Evolutionary conservation across 2,888 invertebrate species (phyloP), one percentile per base, ranked within the genome.

Genomic region (Macaria liturata): DNA sequence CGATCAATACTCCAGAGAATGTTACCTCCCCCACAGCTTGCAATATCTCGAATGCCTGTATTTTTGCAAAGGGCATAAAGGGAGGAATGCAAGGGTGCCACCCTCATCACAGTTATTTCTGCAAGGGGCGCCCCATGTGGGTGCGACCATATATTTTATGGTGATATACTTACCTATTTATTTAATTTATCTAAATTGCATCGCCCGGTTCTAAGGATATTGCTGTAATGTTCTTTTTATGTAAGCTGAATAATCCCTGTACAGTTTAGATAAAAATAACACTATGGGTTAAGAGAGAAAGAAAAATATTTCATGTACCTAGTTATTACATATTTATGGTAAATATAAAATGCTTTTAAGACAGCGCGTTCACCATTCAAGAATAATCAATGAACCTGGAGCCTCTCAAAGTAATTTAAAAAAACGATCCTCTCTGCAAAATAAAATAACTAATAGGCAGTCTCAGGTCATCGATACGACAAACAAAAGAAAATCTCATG

Each of bases 401-500:
- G 4, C 9, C 9, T 43, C 43, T 8, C 43, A n/a, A n/a, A 43
- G n/a, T 37, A 37, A 37, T 37, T 37, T 6, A 40, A 20, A 8
- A 49, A 43, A 49, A 7, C 34, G 9, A 9, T 43, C n/a, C 60
- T 75, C 72, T 72, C 64, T 70, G 67, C 65, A 57, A 45, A 66
- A 63, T 48, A 39, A 52, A 51, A 49, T 40, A 37, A 37, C 52
- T 57, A 62, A 57, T 67, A 75, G 65, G 68, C 68, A 70, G 68
- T 66, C 46, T 57, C 59, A 54, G 69, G 72, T 69, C 70, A 72
- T 66, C 73, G 72, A 74, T 65, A 67, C 72, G 74, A 82, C 81
- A 87, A 86, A 88, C 86, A 88, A 88, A 88, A 86, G 83, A 75
- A 71, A 79, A 81, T 79, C 78, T 72, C 70, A 70, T 75, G 74